Percentiles rank a stretch among this genome's conserved stretches.
Conservation (phyloP, 1,140 invertebrate genomes). For the Pomacea maculata region DNA sequence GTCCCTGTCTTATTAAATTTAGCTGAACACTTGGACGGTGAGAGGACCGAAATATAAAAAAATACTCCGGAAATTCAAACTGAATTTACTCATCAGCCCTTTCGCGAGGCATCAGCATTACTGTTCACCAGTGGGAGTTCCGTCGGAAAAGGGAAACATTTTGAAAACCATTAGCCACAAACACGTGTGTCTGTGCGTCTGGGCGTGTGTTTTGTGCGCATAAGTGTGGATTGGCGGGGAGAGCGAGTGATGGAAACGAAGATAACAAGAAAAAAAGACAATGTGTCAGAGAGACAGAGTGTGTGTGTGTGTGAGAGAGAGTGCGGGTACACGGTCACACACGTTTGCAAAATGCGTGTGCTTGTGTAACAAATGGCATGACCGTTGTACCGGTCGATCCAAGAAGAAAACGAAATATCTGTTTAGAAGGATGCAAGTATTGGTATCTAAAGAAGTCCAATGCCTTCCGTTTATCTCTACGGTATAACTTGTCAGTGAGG, state of each 20-base stretch:
- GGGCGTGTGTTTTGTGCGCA: slow-evolving; percentile 3
- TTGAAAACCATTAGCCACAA: too few relatives aligned
- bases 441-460: too few relatives aligned
- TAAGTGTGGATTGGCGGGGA: background rate
- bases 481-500: too few relatives aligned
- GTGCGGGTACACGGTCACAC: background rate
- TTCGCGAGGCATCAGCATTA: too few relatives aligned
- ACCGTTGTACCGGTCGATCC: background rate
- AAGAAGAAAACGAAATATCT: too few relatives aligned
- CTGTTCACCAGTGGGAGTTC: background rate
- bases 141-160: background rate
- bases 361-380: background rate
- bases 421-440: too few relatives aligned
- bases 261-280: background rate
- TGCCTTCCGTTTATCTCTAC: too few relatives aligned
- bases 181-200: background rate
- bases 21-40: too few relatives aligned
- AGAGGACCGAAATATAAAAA: too few relatives aligned
- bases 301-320: background rate
- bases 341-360: background rate
- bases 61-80: too few relatives aligned
- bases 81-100: too few relatives aligned
- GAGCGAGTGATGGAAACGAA: background rate
- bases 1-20: too few relatives aligned
- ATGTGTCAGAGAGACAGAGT: background rate